Conservation (phyloP, 2,113 vertebrate species). For the Cyanocitta stelleri region DNA sequence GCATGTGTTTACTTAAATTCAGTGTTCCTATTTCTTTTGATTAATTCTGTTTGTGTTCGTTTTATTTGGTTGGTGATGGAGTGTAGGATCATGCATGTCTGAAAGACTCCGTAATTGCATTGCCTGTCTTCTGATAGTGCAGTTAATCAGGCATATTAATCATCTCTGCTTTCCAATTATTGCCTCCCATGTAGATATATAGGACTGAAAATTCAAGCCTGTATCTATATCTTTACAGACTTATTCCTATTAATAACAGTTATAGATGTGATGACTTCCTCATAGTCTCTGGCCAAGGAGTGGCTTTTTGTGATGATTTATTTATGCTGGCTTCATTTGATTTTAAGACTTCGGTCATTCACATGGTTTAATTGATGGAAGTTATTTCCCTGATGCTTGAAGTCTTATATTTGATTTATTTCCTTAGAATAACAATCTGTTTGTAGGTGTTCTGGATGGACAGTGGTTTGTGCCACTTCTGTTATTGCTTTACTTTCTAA, state of each 20-base stretch:
- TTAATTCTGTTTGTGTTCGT: constrained; percentile 12
- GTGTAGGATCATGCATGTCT: not conserved
- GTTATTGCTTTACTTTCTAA: not conserved
- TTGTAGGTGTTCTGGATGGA: not conserved
- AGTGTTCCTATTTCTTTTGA: not conserved
- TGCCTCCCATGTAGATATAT: not conserved
- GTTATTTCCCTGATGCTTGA: not conserved
- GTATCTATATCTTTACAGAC: not conserved
- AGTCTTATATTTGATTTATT: not conserved
- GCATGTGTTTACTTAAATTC: not conserved
- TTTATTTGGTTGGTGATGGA: constrained; percentile 17
- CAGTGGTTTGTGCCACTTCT: not conserved
- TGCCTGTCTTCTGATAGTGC: not conserved
- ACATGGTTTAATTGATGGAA: not conserved
- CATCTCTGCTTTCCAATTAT: not conserved
- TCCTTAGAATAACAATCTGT: not conserved
- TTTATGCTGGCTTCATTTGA: not conserved
- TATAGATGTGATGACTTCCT: not conserved
- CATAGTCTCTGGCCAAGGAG: not conserved
- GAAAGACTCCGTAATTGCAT: constrained; percentile 19
- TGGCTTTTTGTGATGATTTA: not conserved
- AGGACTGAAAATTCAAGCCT: not conserved
- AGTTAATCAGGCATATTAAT: constrained; percentile 45
- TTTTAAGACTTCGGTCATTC: not conserved
- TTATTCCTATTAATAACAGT: not conserved